A percentile compares a stretch with the other conserved stretches of the same genome.
These are phyloP conservation scores for Galbula dea DNA, from an alignment of 2,113 vertebrate species.

Conservation along the genomic window DNA sequence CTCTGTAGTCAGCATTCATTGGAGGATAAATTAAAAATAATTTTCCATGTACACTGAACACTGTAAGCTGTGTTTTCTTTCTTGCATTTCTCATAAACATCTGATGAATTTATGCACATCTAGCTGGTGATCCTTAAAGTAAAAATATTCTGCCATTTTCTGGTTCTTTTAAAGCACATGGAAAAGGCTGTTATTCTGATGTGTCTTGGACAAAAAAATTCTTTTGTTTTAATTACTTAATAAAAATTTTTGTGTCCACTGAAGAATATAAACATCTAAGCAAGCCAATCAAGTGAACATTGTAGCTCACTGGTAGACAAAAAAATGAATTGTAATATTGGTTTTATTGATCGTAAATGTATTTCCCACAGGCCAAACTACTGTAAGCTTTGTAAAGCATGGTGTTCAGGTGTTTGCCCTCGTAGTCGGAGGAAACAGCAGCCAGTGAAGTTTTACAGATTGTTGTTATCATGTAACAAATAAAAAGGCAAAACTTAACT, in stretches of 20 bases:
- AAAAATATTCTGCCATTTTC: not conserved
- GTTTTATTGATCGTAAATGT: not conserved
- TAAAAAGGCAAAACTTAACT: not conserved
- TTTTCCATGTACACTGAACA: not conserved
- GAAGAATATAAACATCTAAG: not conserved
- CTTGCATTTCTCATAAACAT: not conserved
- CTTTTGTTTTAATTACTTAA: not conserved
- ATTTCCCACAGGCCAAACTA: not conserved
- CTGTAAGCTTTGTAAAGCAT: not conserved
- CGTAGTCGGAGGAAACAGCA: not conserved
- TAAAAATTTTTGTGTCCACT: not conserved
- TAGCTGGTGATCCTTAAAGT: not conserved
- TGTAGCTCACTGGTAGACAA: not conserved
- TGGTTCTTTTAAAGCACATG: not conserved
- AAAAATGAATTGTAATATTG: not conserved
- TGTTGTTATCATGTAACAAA: not conserved
- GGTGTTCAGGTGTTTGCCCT: not conserved
- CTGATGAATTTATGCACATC: not conserved
- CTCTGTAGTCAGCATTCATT: not conserved
- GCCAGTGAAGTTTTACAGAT: not conserved
- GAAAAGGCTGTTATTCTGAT: not conserved
- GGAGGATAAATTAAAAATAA: not conserved
- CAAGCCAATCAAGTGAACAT: not conserved
- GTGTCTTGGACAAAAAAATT: not conserved
- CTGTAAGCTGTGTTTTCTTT: not conserved